Percentiles rank a stretch among this genome's conserved stretches.
Evolutionary conservation across 2,797 vertebrate species (phyloP).

Genomic region (Typhlichthys eigenmanni): DNA sequence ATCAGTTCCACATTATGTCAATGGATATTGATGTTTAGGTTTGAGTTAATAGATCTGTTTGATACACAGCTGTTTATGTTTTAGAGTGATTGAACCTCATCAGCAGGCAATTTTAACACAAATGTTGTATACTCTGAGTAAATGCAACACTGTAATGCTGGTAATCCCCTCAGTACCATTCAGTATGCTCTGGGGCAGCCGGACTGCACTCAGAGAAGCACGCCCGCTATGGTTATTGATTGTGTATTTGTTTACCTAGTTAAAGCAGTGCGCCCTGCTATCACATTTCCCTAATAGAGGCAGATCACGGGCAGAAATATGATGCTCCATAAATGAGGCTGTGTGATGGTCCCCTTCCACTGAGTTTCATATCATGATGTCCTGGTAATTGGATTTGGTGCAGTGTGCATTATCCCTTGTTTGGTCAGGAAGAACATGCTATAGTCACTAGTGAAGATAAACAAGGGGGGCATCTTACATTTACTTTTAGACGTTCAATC

Average conservation of each 20-base stretch:
- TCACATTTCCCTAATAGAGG: conserved; percentile 71
- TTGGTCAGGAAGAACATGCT: conserved; percentile 56
- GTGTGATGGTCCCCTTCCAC: conserved; percentile 60
- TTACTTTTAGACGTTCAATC: neutral
- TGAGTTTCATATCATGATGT: conserved; percentile 73
- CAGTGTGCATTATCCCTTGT: conserved; percentile 71
- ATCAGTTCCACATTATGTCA: no score
- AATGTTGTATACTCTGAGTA: no score
- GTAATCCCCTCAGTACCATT: conserved; percentile 47
- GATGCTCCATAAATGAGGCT: conserved; percentile 72
- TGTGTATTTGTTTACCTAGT: conserved; percentile 69
- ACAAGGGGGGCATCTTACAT: no score
- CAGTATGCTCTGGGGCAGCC: conserved; percentile 20
- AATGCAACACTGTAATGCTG: conserved; percentile 40
- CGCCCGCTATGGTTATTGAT: conserved; percentile 51
- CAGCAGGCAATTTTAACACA: no score
- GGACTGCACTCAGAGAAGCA: conserved; percentile 27
- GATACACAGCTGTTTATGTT: no score
- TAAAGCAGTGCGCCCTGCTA: conserved; percentile 56
- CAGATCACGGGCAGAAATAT: conserved; percentile 69
- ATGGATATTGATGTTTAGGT: no score
- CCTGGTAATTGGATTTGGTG: conserved; percentile 70
- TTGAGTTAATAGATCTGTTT: no score
- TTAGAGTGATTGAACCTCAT: no score
- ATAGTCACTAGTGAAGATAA: neutral